Base-by-base conservation (phyloP, 2,113 vertebrate genomes). In the Cygnus atratus region DNA sequence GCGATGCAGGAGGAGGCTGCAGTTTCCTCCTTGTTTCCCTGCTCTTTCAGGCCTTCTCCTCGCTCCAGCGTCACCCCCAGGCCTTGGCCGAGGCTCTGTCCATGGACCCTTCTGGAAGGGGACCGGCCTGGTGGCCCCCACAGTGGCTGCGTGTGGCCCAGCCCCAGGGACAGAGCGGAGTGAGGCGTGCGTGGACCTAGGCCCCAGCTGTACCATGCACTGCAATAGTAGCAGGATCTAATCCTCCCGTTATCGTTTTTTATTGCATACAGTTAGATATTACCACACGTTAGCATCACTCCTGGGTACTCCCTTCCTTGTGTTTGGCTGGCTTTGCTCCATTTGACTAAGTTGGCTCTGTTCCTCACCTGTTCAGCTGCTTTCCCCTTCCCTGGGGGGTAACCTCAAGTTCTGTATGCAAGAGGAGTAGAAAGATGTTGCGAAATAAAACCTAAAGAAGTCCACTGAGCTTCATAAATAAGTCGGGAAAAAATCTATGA, bases 51-150 rank as follows among this genome's bases (percentile, higher is more conserved):
- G 76, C 73, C 31, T 13, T 82, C 14, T 81, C 6, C 3, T 26
- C 21, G 75, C 52, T 35, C 43, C 41, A 39, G 48, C 5, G 41
- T 63, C 5, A 52, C 26, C 18, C 20, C 35, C n/a, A 35, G 26
- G 0, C 43, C 22, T 43, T 1, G 0, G 7, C 31, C 14, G 5
- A 52, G 46, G 13, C 29, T 77, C n/a, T 44, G 25, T 55, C 37
- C 75, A 29, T 5, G 6, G 29, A 21, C 6, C 2, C 31, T 58
- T 28, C n/a, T 55, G 16, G 46, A 33, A 31, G 4, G 22, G 43
- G n/a, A 13, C 31, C 3, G 0, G 46, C n/a, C 50, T 18, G 50
- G 58, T 81, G 61, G n/a, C 61, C 0, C 0, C 0, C 7, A 0
- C 5, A 67, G 24, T 8, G 18, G 35, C 70, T 24, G 17, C 12